A percentile compares a stretch with the other conserved stretches of the same genome.
phyloP scores from a whole-genome alignment of 2,113 vertebrate species.

The Rattus rattus region DNA sequence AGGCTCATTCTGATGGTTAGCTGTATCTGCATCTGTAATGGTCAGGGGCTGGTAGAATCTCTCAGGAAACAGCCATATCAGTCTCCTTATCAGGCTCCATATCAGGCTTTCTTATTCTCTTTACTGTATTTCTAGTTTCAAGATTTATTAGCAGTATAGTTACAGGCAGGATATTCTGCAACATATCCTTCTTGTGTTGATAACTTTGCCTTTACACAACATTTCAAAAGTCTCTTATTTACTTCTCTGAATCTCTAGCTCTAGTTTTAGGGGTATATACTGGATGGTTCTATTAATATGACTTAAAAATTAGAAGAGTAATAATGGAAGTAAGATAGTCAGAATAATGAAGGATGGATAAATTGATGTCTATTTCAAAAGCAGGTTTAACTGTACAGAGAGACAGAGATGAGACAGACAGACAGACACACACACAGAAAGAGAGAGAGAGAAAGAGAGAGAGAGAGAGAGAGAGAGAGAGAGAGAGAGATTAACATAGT shows the following conservation, averaged over 20 bases:
- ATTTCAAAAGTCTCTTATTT: not conserved
- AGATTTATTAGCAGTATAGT: not conserved
- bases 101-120: too few relatives aligned
- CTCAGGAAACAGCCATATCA: too few relatives aligned
- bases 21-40: too few relatives aligned
- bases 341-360: not conserved
- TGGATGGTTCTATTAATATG: not conserved
- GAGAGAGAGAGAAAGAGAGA: too few relatives aligned
- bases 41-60: too few relatives aligned
- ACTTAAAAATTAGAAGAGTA: not conserved
- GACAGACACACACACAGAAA: not conserved
- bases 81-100: too few relatives aligned
- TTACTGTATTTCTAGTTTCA: not conserved
- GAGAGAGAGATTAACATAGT: too few relatives aligned
- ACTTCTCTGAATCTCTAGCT: not conserved
- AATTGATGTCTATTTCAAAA: not conserved
- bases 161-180: not conserved
- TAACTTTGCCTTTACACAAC: not conserved
- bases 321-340: not conserved
- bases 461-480: too few relatives aligned
- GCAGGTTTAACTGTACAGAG: not conserved
- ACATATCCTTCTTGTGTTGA: not conserved
- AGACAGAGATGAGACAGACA: not conserved
- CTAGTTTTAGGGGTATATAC: not conserved
- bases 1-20: too few relatives aligned